phyloP scores from a whole-genome alignment of 1,140 invertebrate species.

The Pentalonia nigronervosa region DNA sequence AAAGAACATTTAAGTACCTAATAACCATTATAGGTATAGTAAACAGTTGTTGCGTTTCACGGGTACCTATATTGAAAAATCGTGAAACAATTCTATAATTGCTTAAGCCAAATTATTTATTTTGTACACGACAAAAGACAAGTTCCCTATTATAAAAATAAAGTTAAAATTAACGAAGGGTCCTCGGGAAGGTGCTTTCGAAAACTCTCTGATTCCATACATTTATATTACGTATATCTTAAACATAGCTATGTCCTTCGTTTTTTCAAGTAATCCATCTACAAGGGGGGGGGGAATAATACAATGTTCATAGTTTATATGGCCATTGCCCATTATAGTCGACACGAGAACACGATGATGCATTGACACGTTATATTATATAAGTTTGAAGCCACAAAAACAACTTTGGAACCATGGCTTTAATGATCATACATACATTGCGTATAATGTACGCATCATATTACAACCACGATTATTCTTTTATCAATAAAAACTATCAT shows the following conservation, averaged over 20 bases:
- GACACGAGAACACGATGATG: too few relatives aligned
- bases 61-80: neutral
- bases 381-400: too few relatives aligned
- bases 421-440: neutral
- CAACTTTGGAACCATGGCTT: neutral
- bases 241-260: too few relatives aligned
- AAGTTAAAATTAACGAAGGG: neutral
- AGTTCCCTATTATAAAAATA: neutral
- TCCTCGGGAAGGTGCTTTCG: neutral
- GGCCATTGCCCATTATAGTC: too few relatives aligned
- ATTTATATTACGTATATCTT: neutral
- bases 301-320: too few relatives aligned
- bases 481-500: neutral
- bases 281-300: too few relatives aligned
- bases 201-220: neutral
- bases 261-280: too few relatives aligned
- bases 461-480: neutral
- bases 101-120: neutral
- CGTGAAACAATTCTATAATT: neutral
- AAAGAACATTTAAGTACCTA: slow-evolving; percentile 9
- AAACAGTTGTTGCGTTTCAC: slow-evolving; percentile 6
- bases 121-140: neutral
- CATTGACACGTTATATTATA: too few relatives aligned
- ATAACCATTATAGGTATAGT: neutral
- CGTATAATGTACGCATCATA: neutral